These are phyloP conservation scores for Zaprionus gabonicus DNA, from an alignment of 1,140 invertebrate genomes.

Conservation along the genomic window DNA sequence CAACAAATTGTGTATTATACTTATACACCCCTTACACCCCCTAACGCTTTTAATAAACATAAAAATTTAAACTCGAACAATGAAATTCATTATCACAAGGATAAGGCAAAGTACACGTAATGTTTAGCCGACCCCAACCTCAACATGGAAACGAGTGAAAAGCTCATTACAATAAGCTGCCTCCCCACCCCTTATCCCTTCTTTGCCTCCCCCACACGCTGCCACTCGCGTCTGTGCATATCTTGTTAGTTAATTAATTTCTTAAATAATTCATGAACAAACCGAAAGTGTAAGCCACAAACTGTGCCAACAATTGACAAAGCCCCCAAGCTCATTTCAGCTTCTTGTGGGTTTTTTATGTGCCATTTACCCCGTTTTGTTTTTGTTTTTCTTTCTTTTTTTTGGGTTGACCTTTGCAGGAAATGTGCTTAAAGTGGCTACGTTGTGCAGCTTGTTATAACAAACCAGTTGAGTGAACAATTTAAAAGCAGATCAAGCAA, in stretches of 20 bases:
- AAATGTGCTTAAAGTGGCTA: slow-evolving; percentile 16
- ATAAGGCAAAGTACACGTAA: slow-evolving; percentile 43
- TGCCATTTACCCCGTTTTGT: background rate
- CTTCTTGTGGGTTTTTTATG: slow-evolving; percentile 6
- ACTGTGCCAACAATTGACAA: slow-evolving; percentile 38
- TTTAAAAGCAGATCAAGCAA: background rate
- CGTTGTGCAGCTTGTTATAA: slow-evolving; percentile 10
- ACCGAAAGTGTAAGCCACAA: slow-evolving; percentile 30
- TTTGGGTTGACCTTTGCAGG: slow-evolving; percentile 15
- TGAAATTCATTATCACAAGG: slow-evolving; percentile 48
- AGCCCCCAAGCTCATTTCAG: background rate
- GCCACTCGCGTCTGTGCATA: background rate
- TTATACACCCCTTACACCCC: background rate
- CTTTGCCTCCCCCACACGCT: background rate
- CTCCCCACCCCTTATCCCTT: background rate
- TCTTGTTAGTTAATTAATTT: slow-evolving; percentile 56
- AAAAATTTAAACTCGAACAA: slow-evolving; percentile 37
- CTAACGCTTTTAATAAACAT: slow-evolving; percentile 24
- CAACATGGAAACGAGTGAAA: background rate
- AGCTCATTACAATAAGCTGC: slow-evolving; percentile 17
- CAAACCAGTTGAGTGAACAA: slow-evolving; percentile 12
- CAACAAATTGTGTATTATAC: slow-evolving; percentile 14
- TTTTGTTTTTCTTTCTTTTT: background rate
- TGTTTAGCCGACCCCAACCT: background rate
- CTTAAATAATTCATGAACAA: slow-evolving; percentile 56